Conservation (phyloP, 2,797 vertebrate genomes). For the Enteromius thamalakanensis region DNA sequence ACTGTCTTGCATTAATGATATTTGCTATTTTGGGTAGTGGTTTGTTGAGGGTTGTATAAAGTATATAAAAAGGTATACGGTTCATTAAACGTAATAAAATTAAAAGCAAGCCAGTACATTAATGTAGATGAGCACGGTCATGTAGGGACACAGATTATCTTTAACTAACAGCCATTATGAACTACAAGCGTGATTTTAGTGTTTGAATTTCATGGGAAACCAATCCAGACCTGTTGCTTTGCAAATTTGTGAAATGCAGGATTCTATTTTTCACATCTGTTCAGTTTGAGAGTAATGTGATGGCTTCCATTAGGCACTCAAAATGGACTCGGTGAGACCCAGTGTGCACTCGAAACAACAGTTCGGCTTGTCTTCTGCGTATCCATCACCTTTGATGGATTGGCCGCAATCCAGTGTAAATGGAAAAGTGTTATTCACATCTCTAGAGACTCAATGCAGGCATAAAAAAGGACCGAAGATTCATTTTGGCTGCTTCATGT, state of each 20-base stretch:
- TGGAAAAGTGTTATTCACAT: conserved; percentile 19
- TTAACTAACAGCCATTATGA: neutral
- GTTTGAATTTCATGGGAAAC: neutral
- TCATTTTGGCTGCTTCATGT: conserved; percentile 20
- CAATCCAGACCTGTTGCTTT: conserved; percentile 13
- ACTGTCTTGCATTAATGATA: neutral
- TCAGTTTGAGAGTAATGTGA: conserved; percentile 13
- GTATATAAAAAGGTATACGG: neutral
- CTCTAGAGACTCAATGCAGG: conserved; percentile 11
- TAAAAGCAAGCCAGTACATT: neutral
- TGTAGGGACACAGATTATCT: conserved; percentile 1
- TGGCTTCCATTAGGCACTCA: conserved; percentile 30
- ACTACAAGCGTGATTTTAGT: neutral
- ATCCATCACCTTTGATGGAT: conserved; percentile 3
- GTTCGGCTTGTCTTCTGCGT: conserved; percentile 2
- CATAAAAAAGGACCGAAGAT: conserved; percentile 13
- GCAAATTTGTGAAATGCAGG: neutral
- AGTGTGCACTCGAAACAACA: neutral
- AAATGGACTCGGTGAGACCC: conserved; percentile 25
- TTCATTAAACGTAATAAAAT: neutral
- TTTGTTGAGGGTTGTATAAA: neutral
- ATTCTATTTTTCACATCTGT: neutral
- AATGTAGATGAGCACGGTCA: neutral
- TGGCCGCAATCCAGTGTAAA: conserved; percentile 24
- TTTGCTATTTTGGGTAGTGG: neutral